A percentile compares a stretch with the other conserved stretches of the same genome.
These are phyloP conservation scores for Knipowitschia caucasica DNA, from an alignment of 2,797 vertebrate species.

Conservation along the genomic window DNA sequence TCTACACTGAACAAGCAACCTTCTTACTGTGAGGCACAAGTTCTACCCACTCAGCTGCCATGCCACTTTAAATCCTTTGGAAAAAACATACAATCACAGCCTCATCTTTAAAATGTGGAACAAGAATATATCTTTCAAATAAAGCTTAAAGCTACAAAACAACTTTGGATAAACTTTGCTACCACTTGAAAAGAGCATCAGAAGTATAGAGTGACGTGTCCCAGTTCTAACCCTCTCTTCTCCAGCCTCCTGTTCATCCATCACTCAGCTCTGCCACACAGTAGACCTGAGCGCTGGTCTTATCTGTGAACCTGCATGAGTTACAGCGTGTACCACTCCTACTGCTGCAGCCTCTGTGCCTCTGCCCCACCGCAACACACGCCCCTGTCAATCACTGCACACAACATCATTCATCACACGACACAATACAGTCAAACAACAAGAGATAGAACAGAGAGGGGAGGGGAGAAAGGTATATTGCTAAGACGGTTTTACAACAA, in stretches of 20 bases:
- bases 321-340: conserved; percentile 49
- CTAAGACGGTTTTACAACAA: not conserved
- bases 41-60: too few species aligned
- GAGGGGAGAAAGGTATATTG: not conserved
- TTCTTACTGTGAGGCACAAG: too few species aligned
- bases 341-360: conserved; percentile 18
- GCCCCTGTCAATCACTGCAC: conserved; percentile 38
- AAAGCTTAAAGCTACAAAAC: too few species aligned
- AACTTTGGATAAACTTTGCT: not conserved
- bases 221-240: not conserved
- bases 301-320: conserved; percentile 42
- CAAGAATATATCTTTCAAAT: too few species aligned
- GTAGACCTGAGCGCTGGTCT: conserved; percentile 32
- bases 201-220: conserved; percentile 5
- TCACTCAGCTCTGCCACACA: conserved; percentile 16
- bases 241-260: conserved; percentile 16
- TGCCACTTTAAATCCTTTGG: too few species aligned
- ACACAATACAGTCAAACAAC: not conserved
- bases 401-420: conserved; percentile 21
- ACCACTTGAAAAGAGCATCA: conserved; percentile 4
- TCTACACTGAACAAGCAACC: too few species aligned
- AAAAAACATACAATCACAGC: too few species aligned
- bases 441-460: not conserved
- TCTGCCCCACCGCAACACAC: conserved; percentile 31
- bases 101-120: too few species aligned